Conservation (phyloP, 2,888 invertebrate species). For the Gibbula magus region DNA sequence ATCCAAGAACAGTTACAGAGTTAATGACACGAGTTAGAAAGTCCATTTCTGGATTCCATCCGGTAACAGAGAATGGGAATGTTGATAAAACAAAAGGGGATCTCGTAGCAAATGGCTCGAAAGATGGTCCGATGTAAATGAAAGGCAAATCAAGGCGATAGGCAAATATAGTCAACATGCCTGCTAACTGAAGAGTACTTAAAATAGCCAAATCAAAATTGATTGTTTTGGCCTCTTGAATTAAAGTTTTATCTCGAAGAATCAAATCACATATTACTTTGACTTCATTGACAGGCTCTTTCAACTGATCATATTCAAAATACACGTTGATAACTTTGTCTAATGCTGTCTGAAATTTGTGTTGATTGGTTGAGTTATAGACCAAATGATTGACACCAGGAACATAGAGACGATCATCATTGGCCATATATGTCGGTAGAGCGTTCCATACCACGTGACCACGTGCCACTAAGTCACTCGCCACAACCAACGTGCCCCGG, state of each 20-base stretch:
- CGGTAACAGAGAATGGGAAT: not conserved
- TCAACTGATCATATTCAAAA: not conserved
- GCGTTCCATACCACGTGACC: conserved; percentile 3
- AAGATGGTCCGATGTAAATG: conserved; percentile 11
- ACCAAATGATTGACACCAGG: not conserved
- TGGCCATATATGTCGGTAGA: not conserved
- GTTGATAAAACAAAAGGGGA: conserved; percentile 10
- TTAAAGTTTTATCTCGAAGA: not conserved
- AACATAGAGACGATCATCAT: not conserved
- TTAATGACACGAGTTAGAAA: conserved; percentile 16
- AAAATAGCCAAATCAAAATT: conserved; percentile 39
- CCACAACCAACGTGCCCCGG: not conserved
- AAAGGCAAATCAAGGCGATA: conserved; percentile 34
- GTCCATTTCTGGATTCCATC: conserved; percentile 7
- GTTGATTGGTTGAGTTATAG: not conserved
- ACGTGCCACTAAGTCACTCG: not conserved
- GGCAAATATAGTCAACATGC: conserved; percentile 31
- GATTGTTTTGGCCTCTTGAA: not conserved
- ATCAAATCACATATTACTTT: conserved; percentile 1
- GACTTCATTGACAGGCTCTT: not conserved
- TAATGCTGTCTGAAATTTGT: not conserved
- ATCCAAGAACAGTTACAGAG: not conserved
- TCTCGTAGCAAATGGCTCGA: not conserved
- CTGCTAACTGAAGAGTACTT: conserved; percentile 1
- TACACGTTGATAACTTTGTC: not conserved